Evolutionary conservation across 2,113 vertebrate genomes (phyloP).

Genomic region (Cynocephalus volans): DNA sequence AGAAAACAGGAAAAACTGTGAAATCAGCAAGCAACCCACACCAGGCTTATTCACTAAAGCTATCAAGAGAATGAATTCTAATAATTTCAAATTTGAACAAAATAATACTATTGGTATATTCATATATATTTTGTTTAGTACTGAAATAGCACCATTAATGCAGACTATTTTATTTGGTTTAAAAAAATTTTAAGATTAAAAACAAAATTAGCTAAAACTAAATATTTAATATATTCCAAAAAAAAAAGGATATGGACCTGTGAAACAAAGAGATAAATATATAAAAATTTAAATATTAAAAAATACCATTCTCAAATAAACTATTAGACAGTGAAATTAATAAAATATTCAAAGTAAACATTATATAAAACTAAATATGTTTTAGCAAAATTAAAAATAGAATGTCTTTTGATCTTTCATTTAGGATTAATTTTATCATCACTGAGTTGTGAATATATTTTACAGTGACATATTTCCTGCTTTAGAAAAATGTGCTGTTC

Average conservation of each 20-base stretch:
- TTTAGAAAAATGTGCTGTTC: background rate
- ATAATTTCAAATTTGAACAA: constrained; percentile 12
- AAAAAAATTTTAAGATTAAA: constrained; percentile 24
- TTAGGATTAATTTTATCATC: constrained; percentile 37
- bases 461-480: background rate
- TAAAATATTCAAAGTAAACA: constrained; percentile 1
- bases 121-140: background rate
- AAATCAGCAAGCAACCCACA: background rate
- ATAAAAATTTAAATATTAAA: constrained; percentile 45
- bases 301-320: background rate
- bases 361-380: background rate
- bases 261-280: background rate
- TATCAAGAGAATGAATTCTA: background rate
- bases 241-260: background rate
- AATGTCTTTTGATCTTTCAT: background rate
- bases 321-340: background rate
- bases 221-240: background rate
- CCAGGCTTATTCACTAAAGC: background rate
- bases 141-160: background rate
- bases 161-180: background rate
- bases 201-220: background rate
- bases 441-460: constrained; percentile 22
- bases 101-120: background rate
- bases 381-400: background rate
- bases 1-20: background rate